Conservation (phyloP, 2,113 vertebrate genomes). For the Calyptomena viridis region DNA sequence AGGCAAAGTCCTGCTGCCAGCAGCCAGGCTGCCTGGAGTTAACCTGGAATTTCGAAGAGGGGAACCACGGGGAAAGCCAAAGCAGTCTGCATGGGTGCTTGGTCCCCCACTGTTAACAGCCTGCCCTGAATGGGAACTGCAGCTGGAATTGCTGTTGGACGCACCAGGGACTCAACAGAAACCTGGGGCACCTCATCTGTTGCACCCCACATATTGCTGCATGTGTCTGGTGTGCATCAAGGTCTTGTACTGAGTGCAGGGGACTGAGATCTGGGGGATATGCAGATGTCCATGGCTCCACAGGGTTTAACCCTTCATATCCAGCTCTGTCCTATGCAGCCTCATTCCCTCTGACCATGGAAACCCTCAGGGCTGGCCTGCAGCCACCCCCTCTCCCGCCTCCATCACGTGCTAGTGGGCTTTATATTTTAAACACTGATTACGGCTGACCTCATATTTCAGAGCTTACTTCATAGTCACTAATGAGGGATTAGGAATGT, state of each 20-base stretch:
- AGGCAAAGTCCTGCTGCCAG: accelerated
- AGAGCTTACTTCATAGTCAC: constrained; percentile 53
- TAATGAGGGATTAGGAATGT: constrained; percentile 68
- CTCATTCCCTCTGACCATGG: background rate
- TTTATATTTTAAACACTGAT: constrained; percentile 42
- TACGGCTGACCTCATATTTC: constrained; percentile 61
- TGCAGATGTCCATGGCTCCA: accelerated
- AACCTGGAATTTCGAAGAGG: background rate
- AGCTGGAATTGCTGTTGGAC: background rate
- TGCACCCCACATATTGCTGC: background rate
- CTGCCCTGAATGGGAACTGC: background rate
- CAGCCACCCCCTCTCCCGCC: background rate
- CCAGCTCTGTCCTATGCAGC: background rate
- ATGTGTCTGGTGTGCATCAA: accelerated
- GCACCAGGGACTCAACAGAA: background rate
- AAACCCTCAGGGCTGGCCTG: background rate
- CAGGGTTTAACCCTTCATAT: background rate
- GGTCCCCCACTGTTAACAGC: accelerated
- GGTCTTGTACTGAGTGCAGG: accelerated
- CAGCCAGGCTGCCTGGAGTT: background rate
- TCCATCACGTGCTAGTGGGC: constrained; percentile 15
- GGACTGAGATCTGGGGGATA: background rate
- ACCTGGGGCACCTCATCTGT: background rate
- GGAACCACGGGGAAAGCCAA: background rate
- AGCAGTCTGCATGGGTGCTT: accelerated